Conservation (phyloP, 2,113 vertebrate species). For the Malaclemys terrapin region DNA sequence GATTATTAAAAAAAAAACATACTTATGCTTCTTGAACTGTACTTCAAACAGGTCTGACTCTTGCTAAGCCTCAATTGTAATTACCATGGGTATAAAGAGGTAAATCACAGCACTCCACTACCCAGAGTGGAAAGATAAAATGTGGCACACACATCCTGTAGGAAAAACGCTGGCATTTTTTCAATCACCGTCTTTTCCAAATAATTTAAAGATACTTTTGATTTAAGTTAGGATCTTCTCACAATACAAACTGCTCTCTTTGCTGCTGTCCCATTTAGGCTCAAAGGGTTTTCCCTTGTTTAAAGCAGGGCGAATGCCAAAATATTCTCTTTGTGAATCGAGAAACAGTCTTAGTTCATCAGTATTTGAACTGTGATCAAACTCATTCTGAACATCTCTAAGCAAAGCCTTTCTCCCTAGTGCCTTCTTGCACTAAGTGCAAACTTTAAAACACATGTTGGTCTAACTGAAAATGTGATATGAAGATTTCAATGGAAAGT, state of each 20-base stretch:
- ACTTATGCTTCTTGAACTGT: neutral
- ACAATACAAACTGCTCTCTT: neutral
- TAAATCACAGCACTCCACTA: neutral
- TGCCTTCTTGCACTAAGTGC: neutral
- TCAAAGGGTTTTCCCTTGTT: neutral
- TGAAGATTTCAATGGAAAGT: slow-evolving; percentile 10
- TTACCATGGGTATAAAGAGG: neutral
- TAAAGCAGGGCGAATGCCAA: neutral
- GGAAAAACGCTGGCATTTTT: neutral
- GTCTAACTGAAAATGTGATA: slow-evolving; percentile 17
- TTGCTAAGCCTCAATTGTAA: neutral
- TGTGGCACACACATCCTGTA: fast-evolving
- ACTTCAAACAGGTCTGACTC: neutral
- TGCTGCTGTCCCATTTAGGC: neutral
- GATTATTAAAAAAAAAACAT: neutral
- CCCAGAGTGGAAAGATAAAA: neutral
- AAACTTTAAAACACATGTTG: neutral
- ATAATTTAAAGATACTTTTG: neutral
- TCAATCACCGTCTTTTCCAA: neutral
- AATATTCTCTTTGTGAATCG: slow-evolving; percentile 25
- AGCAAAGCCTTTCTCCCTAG: slow-evolving; percentile 16
- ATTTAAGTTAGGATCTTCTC: neutral
- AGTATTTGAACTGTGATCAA: slow-evolving; percentile 32
- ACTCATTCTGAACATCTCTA: neutral
- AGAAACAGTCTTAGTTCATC: neutral